Evolutionary conservation across 1,140 invertebrate species (phyloP), one percentile per base, ranked within the genome.

Genomic region (Heliconius hermathena): DNA sequence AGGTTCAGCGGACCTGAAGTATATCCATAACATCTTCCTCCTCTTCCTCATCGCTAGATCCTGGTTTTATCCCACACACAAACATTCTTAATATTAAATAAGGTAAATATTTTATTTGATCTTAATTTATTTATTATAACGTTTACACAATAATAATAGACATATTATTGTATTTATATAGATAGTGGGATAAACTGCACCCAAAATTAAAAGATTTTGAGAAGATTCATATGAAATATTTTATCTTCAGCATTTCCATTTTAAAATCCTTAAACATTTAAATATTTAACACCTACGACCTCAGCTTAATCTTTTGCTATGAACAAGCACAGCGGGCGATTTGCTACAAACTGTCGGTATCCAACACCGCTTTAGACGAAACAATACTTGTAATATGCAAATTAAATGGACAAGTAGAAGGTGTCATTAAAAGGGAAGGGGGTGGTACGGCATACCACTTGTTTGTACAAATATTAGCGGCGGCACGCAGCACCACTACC

Each of bases 11-110:
- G 81, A 93, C 91, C 91, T 93, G 92, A 20, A 94, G 87, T 73
- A 92, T 90, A 80, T 94, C 93, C 87, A 93, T 91, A 22, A 94
- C 87, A 88, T 95, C 93, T 86, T 94, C 91, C 77, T 93, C 91
- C 38, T 91, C 89, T 80, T 91, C 90, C 79, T 94, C 92, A 41
- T 94, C 94, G 66, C 91, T 92, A 52, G 92, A 92, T 8, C 90
- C 90, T 75, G 87, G 90, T 73, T 85, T 90, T 38, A 94, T 89
- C 18, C 89, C 89, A 74, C 81, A 84, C 20, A 94, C 93, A 77
- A 94, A 94, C 93, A 94, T 93, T 79, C 82, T 88, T 46, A 73
- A 11, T 76, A 71, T 66, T 73, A 13, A 38, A 74, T 79, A 74
- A 71, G 29, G 2, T 54, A 26, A n/a, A 73, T 78, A 74, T 57